Conservation (phyloP, 2,888 invertebrate genomes). For the Caenorhabditis macrosperma region DNA sequence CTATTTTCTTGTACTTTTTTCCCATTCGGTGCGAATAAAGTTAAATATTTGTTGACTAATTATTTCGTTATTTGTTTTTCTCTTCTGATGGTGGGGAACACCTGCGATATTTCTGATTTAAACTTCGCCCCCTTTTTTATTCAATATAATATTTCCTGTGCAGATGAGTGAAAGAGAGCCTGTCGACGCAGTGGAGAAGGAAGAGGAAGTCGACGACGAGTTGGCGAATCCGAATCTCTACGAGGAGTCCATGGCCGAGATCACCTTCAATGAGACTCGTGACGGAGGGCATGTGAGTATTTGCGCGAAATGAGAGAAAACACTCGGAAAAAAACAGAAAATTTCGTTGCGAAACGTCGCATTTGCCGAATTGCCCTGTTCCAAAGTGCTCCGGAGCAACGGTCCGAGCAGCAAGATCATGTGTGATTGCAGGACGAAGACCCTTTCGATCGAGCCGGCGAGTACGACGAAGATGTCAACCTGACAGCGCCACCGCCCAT, state of each 20-base stretch:
- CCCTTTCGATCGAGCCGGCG: constrained; percentile 48
- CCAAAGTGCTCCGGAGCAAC: too few relatives aligned
- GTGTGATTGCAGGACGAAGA: constrained; percentile 44
- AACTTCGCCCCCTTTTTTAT: not conserved
- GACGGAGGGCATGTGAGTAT: constrained; percentile 50
- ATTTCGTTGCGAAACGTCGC: too few relatives aligned
- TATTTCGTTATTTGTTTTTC: too few relatives aligned
- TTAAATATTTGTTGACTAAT: not conserved
- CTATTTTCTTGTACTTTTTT: not conserved
- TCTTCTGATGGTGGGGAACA: not conserved
- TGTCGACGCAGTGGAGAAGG: not conserved
- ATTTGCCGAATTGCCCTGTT: too few relatives aligned
- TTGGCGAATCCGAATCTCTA: constrained; percentile 39
- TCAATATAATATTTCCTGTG: not conserved
- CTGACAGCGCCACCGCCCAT: constrained; percentile 38
- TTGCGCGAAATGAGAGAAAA: not conserved
- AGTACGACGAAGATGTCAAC: constrained; percentile 52
- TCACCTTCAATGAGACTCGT: constrained; percentile 31
- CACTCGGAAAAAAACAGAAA: too few relatives aligned
- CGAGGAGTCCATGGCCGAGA: constrained; percentile 54
- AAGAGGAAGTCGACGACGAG: constrained; percentile 40
- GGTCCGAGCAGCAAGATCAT: too few relatives aligned
- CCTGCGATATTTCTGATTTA: not conserved
- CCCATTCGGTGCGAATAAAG: not conserved
- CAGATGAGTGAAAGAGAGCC: not conserved